These are phyloP conservation scores for Caenorhabditis imperialis DNA, from an alignment of 2,888 invertebrate genomes.

Conservation along the genomic window DNA sequence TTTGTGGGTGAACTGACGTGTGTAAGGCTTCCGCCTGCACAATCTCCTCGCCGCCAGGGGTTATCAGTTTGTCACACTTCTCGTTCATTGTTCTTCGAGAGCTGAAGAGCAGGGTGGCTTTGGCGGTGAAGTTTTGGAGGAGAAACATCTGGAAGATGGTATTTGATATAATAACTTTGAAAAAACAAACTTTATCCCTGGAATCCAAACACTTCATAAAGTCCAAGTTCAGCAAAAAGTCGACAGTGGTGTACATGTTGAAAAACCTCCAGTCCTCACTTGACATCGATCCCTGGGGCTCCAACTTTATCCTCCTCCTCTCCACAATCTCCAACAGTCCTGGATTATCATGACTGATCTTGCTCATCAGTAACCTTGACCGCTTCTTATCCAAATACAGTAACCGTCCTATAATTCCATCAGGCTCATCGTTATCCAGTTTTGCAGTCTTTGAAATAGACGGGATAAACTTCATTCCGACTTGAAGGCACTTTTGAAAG, in stretches of 20 bases:
- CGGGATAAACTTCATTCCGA: no score
- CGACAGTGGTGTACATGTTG: not conserved
- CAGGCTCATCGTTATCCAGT: not conserved
- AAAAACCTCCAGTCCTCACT: not conserved
- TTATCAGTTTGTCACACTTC: no score
- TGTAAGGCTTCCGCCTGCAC: not conserved
- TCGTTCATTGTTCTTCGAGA: no score
- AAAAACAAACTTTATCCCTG: not conserved
- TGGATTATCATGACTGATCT: not conserved
- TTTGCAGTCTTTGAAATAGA: slow-evolving; percentile 1
- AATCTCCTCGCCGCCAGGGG: not conserved
- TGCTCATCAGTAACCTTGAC: slow-evolving; percentile 3
- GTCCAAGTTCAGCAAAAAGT: slow-evolving; percentile 2
- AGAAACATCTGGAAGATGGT: not conserved
- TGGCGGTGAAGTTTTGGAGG: not conserved
- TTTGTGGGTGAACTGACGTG: not conserved
- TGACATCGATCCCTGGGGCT: not conserved
- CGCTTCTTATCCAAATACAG: not conserved
- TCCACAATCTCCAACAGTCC: not conserved
- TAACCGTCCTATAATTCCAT: not conserved
- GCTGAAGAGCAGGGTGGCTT: not conserved
- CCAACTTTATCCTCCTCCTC: not conserved
- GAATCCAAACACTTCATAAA: slow-evolving; percentile 1
- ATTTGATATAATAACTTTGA: no score
- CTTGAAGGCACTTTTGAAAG: no score